Evolutionary conservation across 2,797 vertebrate genomes (phyloP).

Genomic region (Poeciliopsis paucimaculata): DNA sequence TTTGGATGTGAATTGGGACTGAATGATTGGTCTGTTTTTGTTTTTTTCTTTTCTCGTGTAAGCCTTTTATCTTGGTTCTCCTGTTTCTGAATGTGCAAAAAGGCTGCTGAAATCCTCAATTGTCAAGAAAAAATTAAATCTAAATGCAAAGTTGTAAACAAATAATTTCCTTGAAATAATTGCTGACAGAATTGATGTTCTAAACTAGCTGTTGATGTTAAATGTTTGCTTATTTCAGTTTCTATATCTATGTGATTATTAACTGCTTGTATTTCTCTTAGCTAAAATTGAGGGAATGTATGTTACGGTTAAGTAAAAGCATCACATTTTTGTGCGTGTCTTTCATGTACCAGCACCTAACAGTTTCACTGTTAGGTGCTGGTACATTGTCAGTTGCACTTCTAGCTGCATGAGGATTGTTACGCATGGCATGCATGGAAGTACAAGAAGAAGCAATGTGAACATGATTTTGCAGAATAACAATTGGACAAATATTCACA

Average conservation of each 20-base stretch:
- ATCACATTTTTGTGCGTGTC: constrained; percentile 13
- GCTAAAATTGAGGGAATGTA: background rate
- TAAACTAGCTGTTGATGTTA: background rate
- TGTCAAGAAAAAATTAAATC: background rate
- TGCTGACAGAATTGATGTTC: background rate
- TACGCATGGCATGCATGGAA: background rate
- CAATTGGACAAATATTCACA: constrained; percentile 38
- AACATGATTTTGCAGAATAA: background rate
- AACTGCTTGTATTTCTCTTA: background rate
- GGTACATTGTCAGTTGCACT: background rate
- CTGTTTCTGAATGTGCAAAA: constrained; percentile 36
- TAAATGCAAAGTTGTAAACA: constrained; percentile 1
- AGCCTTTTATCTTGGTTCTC: constrained; percentile 29
- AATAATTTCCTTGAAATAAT: background rate
- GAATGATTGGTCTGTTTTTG: constrained; percentile 33
- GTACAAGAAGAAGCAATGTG: background rate
- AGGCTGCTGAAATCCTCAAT: constrained; percentile 23
- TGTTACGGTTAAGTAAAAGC: background rate
- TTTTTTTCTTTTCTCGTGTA: constrained; percentile 4
- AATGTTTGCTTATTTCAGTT: background rate
- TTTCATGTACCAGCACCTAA: background rate
- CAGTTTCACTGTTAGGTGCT: background rate
- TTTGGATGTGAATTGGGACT: constrained; percentile 42
- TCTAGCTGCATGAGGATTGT: constrained; percentile 10
- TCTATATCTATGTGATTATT: background rate